These are phyloP conservation scores for Amphilophus citrinellus DNA, from an alignment of 2,113 vertebrate genomes.

Conservation along the genomic window DNA sequence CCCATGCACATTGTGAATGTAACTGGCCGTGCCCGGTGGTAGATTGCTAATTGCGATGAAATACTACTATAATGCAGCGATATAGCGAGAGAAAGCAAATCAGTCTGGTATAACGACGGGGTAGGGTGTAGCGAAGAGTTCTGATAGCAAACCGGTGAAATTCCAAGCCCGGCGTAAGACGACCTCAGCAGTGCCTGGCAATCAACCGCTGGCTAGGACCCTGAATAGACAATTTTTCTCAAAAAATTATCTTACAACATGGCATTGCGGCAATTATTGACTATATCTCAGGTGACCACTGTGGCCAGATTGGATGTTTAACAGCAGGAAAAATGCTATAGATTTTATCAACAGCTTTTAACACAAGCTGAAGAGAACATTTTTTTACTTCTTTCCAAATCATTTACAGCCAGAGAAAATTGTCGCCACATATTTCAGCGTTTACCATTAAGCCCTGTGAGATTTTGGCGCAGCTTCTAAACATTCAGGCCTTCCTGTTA, in stretches of 20 bases:
- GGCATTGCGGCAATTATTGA: background rate
- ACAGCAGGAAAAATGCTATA: background rate
- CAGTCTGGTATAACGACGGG: too few species aligned
- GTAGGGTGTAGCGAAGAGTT: too few species aligned
- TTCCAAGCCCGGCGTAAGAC: too few species aligned
- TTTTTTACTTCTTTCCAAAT: constrained; percentile 44
- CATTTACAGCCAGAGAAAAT: constrained; percentile 52
- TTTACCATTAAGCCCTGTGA: constrained; percentile 50
- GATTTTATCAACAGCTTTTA: constrained; percentile 20
- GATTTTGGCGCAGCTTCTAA: constrained; percentile 43
- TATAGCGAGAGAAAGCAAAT: too few species aligned
- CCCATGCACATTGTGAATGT: too few species aligned
- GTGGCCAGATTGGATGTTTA: background rate
- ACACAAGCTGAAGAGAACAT: constrained; percentile 14
- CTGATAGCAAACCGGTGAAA: too few species aligned
- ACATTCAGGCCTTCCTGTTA: constrained; percentile 53
- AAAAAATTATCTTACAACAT: background rate
- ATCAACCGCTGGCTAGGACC: too few species aligned
- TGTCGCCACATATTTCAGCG: constrained; percentile 38
- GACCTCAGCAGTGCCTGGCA: too few species aligned
- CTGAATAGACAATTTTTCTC: background rate
- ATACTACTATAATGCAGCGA: too few species aligned
- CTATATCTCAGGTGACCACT: background rate
- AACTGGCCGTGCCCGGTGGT: too few species aligned
- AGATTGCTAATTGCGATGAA: too few species aligned